Evolutionary conservation across 1,140 invertebrate species (phyloP).

Genomic region (Asobara japonica): DNA sequence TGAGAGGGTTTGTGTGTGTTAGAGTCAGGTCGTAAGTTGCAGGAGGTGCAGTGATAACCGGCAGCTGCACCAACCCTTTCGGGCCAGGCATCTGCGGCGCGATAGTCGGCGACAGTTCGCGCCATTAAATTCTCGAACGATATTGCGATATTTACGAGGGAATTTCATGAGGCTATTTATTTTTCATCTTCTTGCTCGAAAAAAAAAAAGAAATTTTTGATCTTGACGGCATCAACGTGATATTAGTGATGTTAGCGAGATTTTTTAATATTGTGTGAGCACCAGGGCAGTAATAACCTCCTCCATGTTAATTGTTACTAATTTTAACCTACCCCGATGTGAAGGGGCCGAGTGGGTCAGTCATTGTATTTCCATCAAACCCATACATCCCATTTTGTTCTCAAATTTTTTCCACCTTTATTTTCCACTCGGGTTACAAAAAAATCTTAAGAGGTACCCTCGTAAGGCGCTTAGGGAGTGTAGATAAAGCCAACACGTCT

Average conservation of each 20-base stretch:
- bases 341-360: no score
- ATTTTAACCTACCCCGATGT: no score
- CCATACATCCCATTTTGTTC: no score
- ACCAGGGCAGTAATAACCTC: no score
- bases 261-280: no score
- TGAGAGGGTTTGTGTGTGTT: neutral
- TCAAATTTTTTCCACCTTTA: no score
- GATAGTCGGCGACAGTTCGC: conserved; percentile 27
- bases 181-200: no score
- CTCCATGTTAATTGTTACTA: no score
- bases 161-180: neutral
- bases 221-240: no score
- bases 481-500: neutral
- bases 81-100: conserved; percentile 10
- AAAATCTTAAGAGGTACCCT: neutral
- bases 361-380: no score
- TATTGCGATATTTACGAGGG: conserved; percentile 15
- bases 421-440: neutral
- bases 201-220: no score
- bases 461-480: neutral
- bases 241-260: no score
- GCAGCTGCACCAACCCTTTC: conserved; percentile 44
- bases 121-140: conserved; percentile 12
- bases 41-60: conserved; percentile 45
- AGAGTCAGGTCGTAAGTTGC: conserved; percentile 14